Conservation (phyloP, 2,797 vertebrate species). For the Typhlichthys eigenmanni region DNA sequence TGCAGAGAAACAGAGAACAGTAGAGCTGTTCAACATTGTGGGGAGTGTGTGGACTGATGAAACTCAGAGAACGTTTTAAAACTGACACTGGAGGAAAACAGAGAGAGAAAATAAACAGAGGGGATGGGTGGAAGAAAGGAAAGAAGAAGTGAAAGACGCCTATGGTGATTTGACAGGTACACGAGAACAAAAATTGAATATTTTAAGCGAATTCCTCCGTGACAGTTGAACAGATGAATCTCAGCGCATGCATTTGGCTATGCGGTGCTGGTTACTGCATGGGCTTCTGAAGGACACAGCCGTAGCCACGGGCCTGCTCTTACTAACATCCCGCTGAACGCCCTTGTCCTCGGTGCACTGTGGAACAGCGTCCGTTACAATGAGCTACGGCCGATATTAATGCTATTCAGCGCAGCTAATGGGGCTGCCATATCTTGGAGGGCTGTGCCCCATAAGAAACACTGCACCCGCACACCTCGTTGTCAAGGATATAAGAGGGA, state of each 20-base stretch:
- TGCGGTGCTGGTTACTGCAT: slow-evolving; percentile 45
- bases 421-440: slow-evolving; percentile 62
- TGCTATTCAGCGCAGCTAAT: slow-evolving; percentile 64
- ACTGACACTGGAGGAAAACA: not conserved
- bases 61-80: slow-evolving; percentile 9
- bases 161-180: slow-evolving; percentile 54
- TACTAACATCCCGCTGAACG: slow-evolving; percentile 58
- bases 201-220: slow-evolving; percentile 42
- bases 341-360: slow-evolving; percentile 64
- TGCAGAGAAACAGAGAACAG: slow-evolving; percentile 17
- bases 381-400: slow-evolving; percentile 72
- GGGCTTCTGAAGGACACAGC: slow-evolving; percentile 58
- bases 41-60: slow-evolving; percentile 15
- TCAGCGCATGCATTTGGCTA: slow-evolving; percentile 36
- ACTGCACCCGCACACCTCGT: slow-evolving; percentile 53
- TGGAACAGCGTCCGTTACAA: slow-evolving; percentile 66
- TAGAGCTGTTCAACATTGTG: slow-evolving; percentile 19
- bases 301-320: slow-evolving; percentile 42
- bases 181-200: slow-evolving; percentile 50
- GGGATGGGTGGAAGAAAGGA: slow-evolving; percentile 31
- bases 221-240: slow-evolving; percentile 52
- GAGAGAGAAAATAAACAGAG: slow-evolving; percentile 5
- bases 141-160: slow-evolving; percentile 43
- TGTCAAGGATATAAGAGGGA: slow-evolving; percentile 36
- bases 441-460: slow-evolving; percentile 63